Evolutionary conservation across 92 coral and sea anemone species (phyloP).

Genomic region (Actinernus sp.): DNA sequence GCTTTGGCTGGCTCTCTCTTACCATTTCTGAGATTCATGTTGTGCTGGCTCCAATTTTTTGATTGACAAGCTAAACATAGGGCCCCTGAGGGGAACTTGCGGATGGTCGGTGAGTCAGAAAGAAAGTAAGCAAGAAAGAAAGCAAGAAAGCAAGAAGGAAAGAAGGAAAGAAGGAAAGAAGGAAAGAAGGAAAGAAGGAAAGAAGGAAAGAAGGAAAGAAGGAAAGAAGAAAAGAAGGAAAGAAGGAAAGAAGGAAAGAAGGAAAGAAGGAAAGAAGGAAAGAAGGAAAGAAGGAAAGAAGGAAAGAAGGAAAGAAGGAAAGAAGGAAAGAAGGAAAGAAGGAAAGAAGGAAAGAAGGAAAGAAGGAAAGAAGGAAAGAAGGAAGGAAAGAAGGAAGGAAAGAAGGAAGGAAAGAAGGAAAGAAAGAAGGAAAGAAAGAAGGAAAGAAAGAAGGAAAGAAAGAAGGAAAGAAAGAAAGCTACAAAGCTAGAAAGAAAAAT

Average conservation of each 20-base stretch:
- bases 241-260: not conserved
- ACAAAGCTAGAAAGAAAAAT: not conserved
- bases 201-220: not conserved
- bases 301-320: not conserved
- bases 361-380: not conserved
- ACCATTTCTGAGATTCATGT: too few relatives aligned
- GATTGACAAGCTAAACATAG: not conserved
- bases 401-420: constrained; percentile 1
- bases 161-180: not conserved
- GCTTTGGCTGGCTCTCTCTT: too few relatives aligned
- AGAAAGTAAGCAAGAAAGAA: not conserved
- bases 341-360: not conserved
- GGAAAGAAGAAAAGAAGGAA: not conserved
- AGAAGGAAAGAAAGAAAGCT: not conserved
- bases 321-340: not conserved
- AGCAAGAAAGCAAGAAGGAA: not conserved
- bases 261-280: not conserved
- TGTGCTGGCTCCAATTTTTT: not conserved
- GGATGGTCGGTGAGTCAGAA: too few relatives aligned
- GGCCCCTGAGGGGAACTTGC: not conserved
- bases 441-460: not conserved
- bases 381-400: not conserved
- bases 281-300: not conserved
- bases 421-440: not conserved
- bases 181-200: not conserved